Conservation (phyloP, 2,888 invertebrate genomes). For the Leptura quadrifasciata region DNA sequence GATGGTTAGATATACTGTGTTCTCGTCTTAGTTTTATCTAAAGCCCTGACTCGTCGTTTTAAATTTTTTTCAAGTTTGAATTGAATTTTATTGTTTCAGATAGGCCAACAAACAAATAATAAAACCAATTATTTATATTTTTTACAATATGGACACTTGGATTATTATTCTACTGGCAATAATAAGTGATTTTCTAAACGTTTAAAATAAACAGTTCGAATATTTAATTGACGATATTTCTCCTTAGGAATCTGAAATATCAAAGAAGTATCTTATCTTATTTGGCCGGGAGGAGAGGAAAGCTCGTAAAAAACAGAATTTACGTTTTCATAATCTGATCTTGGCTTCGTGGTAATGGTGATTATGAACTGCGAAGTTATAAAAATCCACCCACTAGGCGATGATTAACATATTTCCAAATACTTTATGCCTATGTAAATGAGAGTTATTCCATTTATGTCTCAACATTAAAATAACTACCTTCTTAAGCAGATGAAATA, state of each 20-base stretch:
- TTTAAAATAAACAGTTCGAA: not conserved
- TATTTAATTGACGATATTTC: not conserved
- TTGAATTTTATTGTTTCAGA: too few relatives aligned
- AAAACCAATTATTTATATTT: too few relatives aligned
- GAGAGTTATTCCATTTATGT: slow-evolving; percentile 41
- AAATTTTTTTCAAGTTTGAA: too few relatives aligned
- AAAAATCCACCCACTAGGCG: slow-evolving; percentile 42
- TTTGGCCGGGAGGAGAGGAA: not conserved
- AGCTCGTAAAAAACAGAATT: slow-evolving; percentile 20
- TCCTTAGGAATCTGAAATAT: not conserved
- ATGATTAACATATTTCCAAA: slow-evolving; percentile 49
- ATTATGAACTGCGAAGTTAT: slow-evolving; percentile 29
- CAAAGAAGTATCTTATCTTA: not conserved
- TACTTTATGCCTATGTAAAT: slow-evolving; percentile 49
- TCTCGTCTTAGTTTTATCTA: too few relatives aligned
- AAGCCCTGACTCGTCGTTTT: too few relatives aligned
- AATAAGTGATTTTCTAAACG: too few relatives aligned
- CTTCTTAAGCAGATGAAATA: slow-evolving; percentile 36
- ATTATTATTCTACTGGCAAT: too few relatives aligned
- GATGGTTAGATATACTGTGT: too few relatives aligned
- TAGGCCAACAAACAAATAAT: too few relatives aligned
- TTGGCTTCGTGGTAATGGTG: slow-evolving; percentile 18
- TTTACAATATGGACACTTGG: too few relatives aligned
- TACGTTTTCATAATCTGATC: slow-evolving; percentile 23
- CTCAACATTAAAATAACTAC: slow-evolving; percentile 20